Conservation (phyloP, 1,140 invertebrate species). For the Pseudomyrmex pallidus region DNA sequence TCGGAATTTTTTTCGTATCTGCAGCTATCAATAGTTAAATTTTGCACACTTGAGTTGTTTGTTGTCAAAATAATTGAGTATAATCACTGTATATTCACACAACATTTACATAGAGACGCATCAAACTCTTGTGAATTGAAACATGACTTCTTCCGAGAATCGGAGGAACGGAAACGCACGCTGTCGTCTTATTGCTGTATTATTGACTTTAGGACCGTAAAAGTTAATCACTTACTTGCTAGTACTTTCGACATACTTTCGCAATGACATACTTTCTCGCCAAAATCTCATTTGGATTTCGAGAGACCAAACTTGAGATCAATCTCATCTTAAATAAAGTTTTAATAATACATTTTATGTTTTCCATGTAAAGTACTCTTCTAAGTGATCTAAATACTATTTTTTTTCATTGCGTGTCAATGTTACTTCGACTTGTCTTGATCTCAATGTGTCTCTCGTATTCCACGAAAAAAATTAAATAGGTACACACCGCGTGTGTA, state of each 20-base stretch:
- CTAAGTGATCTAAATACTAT: neutral
- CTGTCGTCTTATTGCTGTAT: conserved; percentile 65
- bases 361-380: no score
- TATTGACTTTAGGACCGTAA: conserved; percentile 59
- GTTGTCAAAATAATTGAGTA: no score
- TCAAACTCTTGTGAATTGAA: neutral
- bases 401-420: neutral
- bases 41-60: no score
- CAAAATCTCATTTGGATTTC: neutral
- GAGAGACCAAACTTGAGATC: neutral
- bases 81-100: no score
- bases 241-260: conserved; percentile 69
- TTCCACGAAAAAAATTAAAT: conserved; percentile 25
- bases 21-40: no score
- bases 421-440: no score
- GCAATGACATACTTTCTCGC: neutral
- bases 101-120: no score
- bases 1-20: no score
- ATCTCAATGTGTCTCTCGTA: neutral
- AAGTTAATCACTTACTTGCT: conserved; percentile 52
- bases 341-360: neutral
- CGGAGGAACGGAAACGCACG: conserved; percentile 55
- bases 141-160: neutral
- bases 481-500: neutral
- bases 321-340: neutral